Conservation (phyloP, 2,888 invertebrate species). For the Cerceris rybyensis region DNA sequence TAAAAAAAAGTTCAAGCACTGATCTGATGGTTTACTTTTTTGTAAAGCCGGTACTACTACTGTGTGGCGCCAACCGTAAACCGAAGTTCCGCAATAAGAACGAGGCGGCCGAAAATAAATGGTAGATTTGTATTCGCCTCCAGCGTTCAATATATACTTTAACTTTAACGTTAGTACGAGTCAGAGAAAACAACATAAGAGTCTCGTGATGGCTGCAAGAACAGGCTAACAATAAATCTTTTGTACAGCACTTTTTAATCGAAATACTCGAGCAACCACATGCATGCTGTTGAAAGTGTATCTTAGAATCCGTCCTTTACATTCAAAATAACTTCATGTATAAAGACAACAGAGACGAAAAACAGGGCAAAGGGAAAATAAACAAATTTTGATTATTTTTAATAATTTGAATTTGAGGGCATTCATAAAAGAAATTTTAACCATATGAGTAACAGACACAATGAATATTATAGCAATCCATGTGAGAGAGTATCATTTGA, state of each 20-base stretch:
- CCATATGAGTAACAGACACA: no score
- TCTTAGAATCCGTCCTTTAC: no score
- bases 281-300: neutral
- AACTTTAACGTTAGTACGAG: constrained; percentile 18
- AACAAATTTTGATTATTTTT: no score
- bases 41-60: constrained; percentile 27
- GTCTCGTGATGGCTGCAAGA: constrained; percentile 34
- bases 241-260: constrained; percentile 47
- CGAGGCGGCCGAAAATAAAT: constrained; percentile 39
- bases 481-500: no score
- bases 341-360: no score
- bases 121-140: constrained; percentile 55
- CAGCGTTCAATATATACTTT: constrained; percentile 36
- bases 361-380: no score
- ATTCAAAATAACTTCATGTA: no score
- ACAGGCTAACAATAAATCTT: constrained; percentile 44
- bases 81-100: constrained; percentile 47
- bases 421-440: no score
- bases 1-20: no score
- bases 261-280: constrained; percentile 15
- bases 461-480: no score
- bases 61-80: constrained; percentile 14
- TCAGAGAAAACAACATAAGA: constrained; percentile 5
- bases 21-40: neutral
- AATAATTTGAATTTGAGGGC: no score